Evolutionary conservation across 2,797 vertebrate species (phyloP).

Genomic region (Myripristis jacobus): DNA sequence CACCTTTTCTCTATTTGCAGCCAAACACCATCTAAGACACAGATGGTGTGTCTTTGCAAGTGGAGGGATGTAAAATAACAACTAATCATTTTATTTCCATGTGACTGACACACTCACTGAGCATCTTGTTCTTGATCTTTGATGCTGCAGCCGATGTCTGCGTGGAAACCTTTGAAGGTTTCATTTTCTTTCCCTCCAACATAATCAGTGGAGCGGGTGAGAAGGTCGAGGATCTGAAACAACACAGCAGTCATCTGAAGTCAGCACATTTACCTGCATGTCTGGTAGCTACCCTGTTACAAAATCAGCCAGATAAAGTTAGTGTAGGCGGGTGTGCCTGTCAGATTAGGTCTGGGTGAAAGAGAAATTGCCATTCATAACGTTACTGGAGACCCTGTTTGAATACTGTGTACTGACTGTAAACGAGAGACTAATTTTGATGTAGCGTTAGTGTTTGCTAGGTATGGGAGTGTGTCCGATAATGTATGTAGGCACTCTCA

Average conservation of each 20-base stretch:
- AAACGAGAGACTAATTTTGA: too few species aligned
- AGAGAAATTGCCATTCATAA: too few species aligned
- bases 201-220: neutral
- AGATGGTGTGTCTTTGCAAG: neutral
- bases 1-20: neutral
- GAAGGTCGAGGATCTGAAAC: constrained; percentile 25
- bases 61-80: neutral
- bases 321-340: neutral
- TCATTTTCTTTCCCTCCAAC: constrained; percentile 52
- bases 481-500: too few species aligned
- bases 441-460: too few species aligned
- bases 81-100: neutral
- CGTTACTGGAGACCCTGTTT: too few species aligned
- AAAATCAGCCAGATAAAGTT: neutral
- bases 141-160: constrained; percentile 67
- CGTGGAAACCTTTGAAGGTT: constrained; percentile 52
- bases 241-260: neutral
- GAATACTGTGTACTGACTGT: too few species aligned
- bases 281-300: too few species aligned
- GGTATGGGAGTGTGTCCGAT: too few species aligned
- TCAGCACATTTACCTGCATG: neutral
- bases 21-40: neutral
- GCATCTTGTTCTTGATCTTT: constrained; percentile 84
- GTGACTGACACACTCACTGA: constrained; percentile 72
- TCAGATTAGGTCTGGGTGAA: too few species aligned